Conservation (phyloP, 2,797 vertebrate species). For the Cirrhinus mrigala region DNA sequence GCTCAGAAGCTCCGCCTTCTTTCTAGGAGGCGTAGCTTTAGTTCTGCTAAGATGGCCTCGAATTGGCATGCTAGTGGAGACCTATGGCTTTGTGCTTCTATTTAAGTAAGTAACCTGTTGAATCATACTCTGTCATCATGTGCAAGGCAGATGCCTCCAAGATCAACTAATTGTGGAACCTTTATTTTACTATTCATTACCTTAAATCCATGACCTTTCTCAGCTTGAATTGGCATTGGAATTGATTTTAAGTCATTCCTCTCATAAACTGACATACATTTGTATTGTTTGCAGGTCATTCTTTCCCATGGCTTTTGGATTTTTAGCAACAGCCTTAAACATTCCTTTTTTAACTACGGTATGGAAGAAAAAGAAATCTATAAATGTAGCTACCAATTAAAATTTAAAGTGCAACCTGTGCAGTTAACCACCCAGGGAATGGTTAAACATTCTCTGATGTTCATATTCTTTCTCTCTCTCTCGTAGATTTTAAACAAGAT, state of each 20-base stretch:
- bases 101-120: conserved; percentile 80
- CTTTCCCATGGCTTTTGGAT: conserved; percentile 84
- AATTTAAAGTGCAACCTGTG: neutral
- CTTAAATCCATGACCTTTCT: neutral
- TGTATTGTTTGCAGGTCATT: conserved; percentile 79
- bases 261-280: neutral
- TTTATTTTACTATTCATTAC: neutral
- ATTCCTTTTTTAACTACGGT: conserved; percentile 83
- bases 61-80: conserved; percentile 87
- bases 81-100: conserved; percentile 86
- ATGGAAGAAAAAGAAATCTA: conserved; percentile 22
- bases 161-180: neutral
- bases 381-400: neutral
- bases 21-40: conserved; percentile 84
- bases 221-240: neutral
- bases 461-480: conserved; percentile 14
- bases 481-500: conserved; percentile 79
- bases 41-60: conserved; percentile 88
- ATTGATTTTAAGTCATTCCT: neutral
- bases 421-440: neutral
- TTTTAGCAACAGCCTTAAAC: conserved; percentile 78
- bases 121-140: neutral
- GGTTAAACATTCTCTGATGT: neutral
- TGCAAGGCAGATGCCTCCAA: neutral
- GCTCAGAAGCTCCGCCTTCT: conserved; percentile 86